A percentile compares a stretch with the other conserved stretches of the same genome.
Evolutionary conservation across 2,113 vertebrate species (phyloP).

Genomic region (Grantiella picta): DNA sequence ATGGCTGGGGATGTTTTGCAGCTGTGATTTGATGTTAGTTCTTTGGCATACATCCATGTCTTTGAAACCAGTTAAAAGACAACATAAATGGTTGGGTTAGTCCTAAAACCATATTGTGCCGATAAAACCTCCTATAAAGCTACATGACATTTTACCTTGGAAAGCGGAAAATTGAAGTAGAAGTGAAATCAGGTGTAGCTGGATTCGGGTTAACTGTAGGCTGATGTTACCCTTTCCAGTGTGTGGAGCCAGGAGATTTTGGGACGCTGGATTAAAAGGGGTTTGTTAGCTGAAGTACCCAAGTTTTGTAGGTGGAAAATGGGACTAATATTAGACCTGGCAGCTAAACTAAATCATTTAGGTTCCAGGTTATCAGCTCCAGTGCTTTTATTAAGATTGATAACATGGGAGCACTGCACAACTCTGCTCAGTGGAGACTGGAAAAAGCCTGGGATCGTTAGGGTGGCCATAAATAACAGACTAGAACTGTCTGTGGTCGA

Average conservation of each 20-base stretch:
- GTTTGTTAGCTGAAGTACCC: not conserved
- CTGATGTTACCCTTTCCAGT: not conserved
- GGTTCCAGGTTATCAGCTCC: not conserved
- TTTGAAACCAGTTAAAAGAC: not conserved
- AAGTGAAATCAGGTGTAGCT: not conserved
- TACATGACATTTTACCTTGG: not conserved
- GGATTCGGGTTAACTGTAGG: not conserved
- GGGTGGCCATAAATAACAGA: not conserved
- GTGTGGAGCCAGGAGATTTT: not conserved
- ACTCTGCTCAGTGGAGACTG: not conserved
- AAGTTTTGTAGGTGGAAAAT: not conserved
- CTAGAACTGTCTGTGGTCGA: not conserved
- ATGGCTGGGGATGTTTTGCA: not conserved
- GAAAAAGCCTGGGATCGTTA: not conserved
- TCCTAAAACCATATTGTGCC: not conserved
- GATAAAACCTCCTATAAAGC: not conserved
- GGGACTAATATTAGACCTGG: not conserved
- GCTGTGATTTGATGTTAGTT: not conserved
- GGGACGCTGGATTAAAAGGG: not conserved
- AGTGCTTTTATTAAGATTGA: slow-evolving; percentile 35
- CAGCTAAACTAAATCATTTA: not conserved
- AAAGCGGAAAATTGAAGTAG: not conserved
- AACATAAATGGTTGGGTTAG: not conserved
- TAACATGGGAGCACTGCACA: not conserved
- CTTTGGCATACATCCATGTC: not conserved